Conservation (phyloP, 1,140 invertebrate genomes). For the Bombus soroeensis region DNA sequence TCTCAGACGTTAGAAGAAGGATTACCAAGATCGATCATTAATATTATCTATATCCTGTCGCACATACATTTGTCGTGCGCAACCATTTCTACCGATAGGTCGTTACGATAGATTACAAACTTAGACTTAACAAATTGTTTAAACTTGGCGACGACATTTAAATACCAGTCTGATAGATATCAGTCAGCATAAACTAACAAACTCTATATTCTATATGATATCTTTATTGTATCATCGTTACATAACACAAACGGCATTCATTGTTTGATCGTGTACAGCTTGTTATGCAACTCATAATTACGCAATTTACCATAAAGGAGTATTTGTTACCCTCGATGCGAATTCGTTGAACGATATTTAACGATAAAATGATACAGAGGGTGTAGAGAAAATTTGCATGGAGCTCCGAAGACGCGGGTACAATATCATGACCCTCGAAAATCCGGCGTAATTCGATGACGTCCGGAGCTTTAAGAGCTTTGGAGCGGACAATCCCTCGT, state of each 20-base stretch:
- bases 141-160: neutral
- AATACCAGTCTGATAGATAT: neutral
- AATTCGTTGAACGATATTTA: neutral
- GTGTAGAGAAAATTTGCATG: conserved; percentile 35
- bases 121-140: neutral
- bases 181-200: neutral
- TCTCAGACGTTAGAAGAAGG: conserved; percentile 28
- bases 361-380: neutral
- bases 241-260: neutral
- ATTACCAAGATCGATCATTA: conserved; percentile 41
- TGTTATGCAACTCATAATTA: neutral
- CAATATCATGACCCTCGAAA: conserved; percentile 46
- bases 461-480: conserved; percentile 51
- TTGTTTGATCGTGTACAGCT: neutral
- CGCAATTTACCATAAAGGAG: neutral
- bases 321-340: too few relatives aligned
- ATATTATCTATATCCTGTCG: conserved; percentile 29
- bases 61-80: neutral
- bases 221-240: neutral
- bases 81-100: neutral
- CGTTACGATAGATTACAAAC: neutral
- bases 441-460: conserved; percentile 61
- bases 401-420: neutral
- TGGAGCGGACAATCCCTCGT: conserved; percentile 33
- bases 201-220: neutral